Percentiles rank a stretch among this genome's conserved stretches.
Evolutionary conservation across 1,140 invertebrate species (phyloP).

Genomic region (Solenopsis fugax): DNA sequence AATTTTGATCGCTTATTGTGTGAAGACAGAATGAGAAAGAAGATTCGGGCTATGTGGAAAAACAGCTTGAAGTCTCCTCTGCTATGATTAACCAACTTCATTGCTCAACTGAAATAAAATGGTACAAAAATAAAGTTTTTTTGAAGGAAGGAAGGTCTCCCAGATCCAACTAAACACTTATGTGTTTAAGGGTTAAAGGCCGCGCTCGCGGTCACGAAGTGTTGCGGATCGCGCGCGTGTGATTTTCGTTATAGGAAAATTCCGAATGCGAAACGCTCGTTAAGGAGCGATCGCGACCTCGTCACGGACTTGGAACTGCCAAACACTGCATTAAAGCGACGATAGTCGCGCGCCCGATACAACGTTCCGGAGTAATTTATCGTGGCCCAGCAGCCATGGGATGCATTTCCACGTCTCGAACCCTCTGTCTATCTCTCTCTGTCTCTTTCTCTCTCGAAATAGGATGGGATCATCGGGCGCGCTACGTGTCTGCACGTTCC

Average conservation of each 20-base stretch:
- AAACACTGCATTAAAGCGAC: neutral
- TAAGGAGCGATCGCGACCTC: slow-evolving; percentile 5
- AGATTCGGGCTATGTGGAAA: too few relatives aligned
- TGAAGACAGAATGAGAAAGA: too few relatives aligned
- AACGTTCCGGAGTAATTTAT: slow-evolving; percentile 11
- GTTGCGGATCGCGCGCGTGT: neutral
- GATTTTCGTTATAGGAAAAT: slow-evolving; percentile 24
- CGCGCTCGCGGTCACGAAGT: neutral
- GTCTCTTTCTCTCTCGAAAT: neutral
- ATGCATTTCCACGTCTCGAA: neutral
- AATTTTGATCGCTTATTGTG: too few relatives aligned
- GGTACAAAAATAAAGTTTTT: too few relatives aligned
- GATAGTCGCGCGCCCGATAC: neutral
- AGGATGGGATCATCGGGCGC: neutral
- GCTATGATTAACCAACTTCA: too few relatives aligned
- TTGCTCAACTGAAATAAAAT: too few relatives aligned
- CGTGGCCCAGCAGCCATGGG: neutral
- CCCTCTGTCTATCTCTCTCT: neutral
- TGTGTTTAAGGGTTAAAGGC: too few relatives aligned
- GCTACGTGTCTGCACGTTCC: neutral
- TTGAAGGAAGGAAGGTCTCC: too few relatives aligned
- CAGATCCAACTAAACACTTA: too few relatives aligned
- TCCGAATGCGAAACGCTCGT: neutral
- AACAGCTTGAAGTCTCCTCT: too few relatives aligned
- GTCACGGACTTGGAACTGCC: neutral